Evolutionary conservation across 2,888 invertebrate genomes (phyloP).

Genomic region (Drosophila acutilabella): DNA sequence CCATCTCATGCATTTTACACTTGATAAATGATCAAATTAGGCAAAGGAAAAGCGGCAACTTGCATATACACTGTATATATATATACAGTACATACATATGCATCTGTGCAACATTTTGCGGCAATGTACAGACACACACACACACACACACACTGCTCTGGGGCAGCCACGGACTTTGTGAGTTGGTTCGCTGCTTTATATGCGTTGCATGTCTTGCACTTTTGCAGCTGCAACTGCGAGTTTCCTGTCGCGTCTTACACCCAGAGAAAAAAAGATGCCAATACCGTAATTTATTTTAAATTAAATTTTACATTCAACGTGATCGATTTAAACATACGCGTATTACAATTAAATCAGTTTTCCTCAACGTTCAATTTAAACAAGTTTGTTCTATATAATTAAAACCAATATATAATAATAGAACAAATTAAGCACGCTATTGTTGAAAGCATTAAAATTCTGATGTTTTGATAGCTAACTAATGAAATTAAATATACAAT

Average conservation of each 20-base stretch:
- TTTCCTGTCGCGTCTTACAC: slow-evolving; percentile 19
- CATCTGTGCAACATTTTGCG: slow-evolving; percentile 20
- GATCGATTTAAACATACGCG: no score
- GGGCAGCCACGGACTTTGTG: slow-evolving; percentile 28
- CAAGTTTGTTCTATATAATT: no score
- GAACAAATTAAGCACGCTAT: no score
- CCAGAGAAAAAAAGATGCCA: not conserved
- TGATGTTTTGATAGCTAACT: no score
- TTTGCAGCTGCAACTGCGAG: slow-evolving; percentile 52
- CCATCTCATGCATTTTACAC: slow-evolving; percentile 73
- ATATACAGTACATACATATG: not conserved
- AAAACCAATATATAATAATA: no score
- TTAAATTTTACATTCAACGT: no score
- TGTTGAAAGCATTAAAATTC: no score
- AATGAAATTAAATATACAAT: no score
- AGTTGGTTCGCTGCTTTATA: slow-evolving; percentile 55
- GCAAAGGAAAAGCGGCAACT: slow-evolving; percentile 57
- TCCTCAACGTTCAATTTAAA: no score
- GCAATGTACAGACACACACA: slow-evolving; percentile 39
- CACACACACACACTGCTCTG: slow-evolving; percentile 19
- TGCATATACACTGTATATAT: slow-evolving; percentile 15
- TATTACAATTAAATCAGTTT: no score
- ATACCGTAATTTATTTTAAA: not conserved
- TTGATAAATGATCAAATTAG: slow-evolving; percentile 80
- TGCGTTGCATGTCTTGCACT: slow-evolving; percentile 63